These are phyloP conservation scores for Fistularia commersonii DNA, from an alignment of 2,797 vertebrate species.

Conservation along the genomic window DNA sequence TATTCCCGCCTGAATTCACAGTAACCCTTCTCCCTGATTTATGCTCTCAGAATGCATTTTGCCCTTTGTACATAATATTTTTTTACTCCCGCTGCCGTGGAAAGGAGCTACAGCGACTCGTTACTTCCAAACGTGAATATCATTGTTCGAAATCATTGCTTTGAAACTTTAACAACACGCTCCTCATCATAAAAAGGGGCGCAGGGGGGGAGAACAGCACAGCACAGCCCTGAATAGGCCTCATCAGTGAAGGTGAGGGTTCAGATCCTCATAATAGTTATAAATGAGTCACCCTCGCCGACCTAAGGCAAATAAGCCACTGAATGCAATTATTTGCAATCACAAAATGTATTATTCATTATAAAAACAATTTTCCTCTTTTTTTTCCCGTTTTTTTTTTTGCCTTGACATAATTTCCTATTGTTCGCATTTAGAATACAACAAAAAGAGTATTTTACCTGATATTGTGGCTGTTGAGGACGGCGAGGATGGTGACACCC, in stretches of 20 bases:
- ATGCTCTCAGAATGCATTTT: no score
- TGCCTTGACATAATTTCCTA: conserved; percentile 83
- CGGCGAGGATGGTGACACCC: no score
- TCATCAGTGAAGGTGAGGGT: conserved; percentile 96
- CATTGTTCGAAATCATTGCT: conserved; percentile 58
- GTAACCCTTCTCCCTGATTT: no score
- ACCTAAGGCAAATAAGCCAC: conserved; percentile 87
- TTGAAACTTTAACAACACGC: conserved; percentile 82
- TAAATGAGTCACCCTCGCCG: conserved; percentile 86
- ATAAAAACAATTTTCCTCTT: conserved; percentile 70
- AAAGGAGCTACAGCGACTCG: conserved; percentile 16
- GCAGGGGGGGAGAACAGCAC: conserved; percentile 82
- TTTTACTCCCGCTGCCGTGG: background rate
- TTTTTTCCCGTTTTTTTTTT: conserved; percentile 52
- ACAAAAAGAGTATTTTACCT: conserved; percentile 72
- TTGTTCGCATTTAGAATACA: conserved; percentile 83
- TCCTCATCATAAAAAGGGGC: conserved; percentile 83
- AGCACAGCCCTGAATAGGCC: conserved; percentile 91
- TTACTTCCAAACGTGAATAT: conserved; percentile 48
- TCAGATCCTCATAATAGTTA: conserved; percentile 88
- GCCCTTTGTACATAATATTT: no score
- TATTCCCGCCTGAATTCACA: no score
- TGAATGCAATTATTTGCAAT: conserved; percentile 98
- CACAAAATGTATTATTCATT: conserved; percentile 95
- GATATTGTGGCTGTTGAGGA: conserved; percentile 68